Percentiles rank a stretch among this genome's conserved stretches.
phyloP scores from a whole-genome alignment of 2,113 vertebrate species.

The Scopus umbretta region DNA sequence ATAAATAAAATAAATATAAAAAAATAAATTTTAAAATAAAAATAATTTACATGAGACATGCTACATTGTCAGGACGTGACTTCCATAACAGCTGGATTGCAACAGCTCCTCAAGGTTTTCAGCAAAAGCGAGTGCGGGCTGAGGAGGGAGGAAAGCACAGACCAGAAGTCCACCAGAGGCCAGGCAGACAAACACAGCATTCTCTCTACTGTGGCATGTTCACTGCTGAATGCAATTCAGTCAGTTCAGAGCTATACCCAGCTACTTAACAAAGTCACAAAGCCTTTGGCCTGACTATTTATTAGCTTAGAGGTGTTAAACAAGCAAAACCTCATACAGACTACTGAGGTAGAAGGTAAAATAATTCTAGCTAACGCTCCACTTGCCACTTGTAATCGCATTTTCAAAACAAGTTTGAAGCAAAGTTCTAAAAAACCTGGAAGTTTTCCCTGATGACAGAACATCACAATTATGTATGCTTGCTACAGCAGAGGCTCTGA shows the following conservation, averaged over 20 bases:
- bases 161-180: background rate
- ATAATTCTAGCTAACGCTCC: background rate
- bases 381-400: background rate
- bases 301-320: background rate
- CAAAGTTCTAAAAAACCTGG: background rate
- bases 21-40: too few species aligned
- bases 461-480: background rate
- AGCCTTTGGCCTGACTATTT: background rate
- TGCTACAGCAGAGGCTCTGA: background rate
- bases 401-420: background rate
- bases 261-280: background rate
- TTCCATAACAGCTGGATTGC: too few species aligned
- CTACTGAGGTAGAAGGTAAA: background rate
- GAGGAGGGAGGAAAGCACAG: too few species aligned
- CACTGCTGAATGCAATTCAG: background rate
- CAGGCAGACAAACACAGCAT: background rate
- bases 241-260: background rate
- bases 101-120: background rate
- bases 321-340: background rate
- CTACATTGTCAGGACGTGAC: fast-evolving
- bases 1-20: too few species aligned
- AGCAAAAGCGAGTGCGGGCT: fast-evolving
- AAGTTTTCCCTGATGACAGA: background rate
- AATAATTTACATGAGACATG: fast-evolving
- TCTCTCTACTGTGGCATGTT: fast-evolving